Evolutionary conservation across 2,797 vertebrate genomes (phyloP).

Genomic region (Pangasius macronema): DNA sequence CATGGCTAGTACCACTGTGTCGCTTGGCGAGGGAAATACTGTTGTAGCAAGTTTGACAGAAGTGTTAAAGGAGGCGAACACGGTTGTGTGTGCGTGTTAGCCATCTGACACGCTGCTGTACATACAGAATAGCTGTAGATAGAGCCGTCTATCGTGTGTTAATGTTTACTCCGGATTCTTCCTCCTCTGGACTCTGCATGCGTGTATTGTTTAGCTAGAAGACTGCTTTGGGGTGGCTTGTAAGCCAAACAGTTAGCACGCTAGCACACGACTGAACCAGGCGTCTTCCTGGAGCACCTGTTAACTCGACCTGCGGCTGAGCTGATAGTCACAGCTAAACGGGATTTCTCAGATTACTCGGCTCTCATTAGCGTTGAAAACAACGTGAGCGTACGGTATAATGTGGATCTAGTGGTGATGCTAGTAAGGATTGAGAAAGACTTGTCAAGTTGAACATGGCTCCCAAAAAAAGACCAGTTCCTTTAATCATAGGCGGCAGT

Average conservation of each 20-base stretch:
- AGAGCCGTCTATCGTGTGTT: background rate
- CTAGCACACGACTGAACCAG: background rate
- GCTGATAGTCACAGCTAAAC: background rate
- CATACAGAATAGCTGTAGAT: no score
- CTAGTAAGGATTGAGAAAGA: background rate
- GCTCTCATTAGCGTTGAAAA: background rate
- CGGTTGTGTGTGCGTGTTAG: background rate
- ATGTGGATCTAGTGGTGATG: constrained; percentile 16
- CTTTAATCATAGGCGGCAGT: constrained; percentile 83
- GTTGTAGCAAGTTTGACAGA: background rate
- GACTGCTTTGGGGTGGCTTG: background rate
- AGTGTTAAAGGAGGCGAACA: background rate
- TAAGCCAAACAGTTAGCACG: background rate
- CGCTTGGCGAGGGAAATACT: background rate
- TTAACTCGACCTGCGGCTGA: constrained; percentile 3
- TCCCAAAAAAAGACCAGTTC: constrained; percentile 87
- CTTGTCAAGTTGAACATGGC: constrained; percentile 72
- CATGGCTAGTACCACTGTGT: background rate
- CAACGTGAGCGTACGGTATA: background rate
- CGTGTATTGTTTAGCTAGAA: background rate
- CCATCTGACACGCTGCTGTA: background rate
- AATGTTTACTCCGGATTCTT: background rate
- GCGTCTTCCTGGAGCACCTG: constrained; percentile 13
- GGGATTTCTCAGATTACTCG: background rate
- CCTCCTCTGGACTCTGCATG: no score